Base-by-base conservation (phyloP, 2,888 invertebrate genomes). In the Chrysolina oricalcia region DNA sequence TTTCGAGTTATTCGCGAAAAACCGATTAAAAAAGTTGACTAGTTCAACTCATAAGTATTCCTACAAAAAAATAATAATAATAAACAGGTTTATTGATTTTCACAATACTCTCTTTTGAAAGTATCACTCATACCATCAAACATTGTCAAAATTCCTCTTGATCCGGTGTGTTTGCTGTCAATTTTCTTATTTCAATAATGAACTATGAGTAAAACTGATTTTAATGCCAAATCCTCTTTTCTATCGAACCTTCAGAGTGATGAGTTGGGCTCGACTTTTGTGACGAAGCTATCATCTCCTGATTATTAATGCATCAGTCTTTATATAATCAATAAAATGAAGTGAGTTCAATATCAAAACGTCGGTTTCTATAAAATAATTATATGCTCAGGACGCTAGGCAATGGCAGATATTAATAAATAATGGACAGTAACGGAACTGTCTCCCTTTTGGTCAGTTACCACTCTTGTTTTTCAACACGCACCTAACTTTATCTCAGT, bases 371-470 rank as follows among this genome's bases (percentile, higher is more conserved):
- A 40, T 27, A 69, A 62, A 72, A 64, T 78, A 75, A 78, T 78
- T 76, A 78, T 72, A 76, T 65, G 48, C 53, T 50, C 70, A 56
- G 65, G 65, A 73, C 66, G 70, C 70, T 77, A 72, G 71, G 74
- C 72, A 77, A 67, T 63, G 77, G 41, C 79, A 77, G 77, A 76
- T 77, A 75, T 74, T 66, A 59, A 75, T 79, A 75, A 77, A 76
- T 77, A 70, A 75, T 77, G 65, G 74, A 71, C 66, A 64, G 27
- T 40, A 63, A 65, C 56, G 62, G 50, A 73, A 53, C 13, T 21
- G 53, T 23, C 53, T 13, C 53, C 21, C 53, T 53, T 15, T 35
- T 35, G 4, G 35, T 8, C 17, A 48, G 17, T 17, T 48, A 17
- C 23, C 27, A 67, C 50, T 17, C 46, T 67, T 46, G 43, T 1